Evolutionary conservation across 2,888 invertebrate genomes (phyloP).

Genomic region (Parapristionchus giblindavisi): DNA sequence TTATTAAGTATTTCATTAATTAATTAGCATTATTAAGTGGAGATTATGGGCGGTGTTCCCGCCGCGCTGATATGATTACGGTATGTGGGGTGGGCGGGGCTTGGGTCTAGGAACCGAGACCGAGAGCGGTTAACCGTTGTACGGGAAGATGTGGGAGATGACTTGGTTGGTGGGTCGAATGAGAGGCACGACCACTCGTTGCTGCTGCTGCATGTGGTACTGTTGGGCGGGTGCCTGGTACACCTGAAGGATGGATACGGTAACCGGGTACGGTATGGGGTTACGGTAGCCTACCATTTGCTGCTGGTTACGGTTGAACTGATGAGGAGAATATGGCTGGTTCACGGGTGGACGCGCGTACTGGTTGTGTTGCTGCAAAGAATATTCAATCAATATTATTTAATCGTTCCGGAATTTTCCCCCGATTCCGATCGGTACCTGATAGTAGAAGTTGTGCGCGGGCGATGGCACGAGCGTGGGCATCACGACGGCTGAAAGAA

Average conservation of each 20-base stretch:
- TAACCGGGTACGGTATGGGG: too few relatives aligned
- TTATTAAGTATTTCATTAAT: background rate
- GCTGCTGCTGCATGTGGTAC: too few relatives aligned
- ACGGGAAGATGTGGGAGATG: slow-evolving; percentile 24
- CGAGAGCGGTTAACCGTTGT: slow-evolving; percentile 27
- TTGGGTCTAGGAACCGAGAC: background rate
- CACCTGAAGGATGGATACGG: too few relatives aligned
- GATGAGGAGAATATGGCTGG: background rate
- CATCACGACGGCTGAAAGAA: slow-evolving; percentile 24
- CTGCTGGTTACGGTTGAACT: background rate
- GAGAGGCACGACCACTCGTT: background rate
- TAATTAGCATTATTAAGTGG: background rate
- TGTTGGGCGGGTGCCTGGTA: too few relatives aligned
- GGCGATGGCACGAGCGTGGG: slow-evolving; percentile 33
- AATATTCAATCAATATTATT: too few relatives aligned
- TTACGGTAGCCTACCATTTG: too few relatives aligned
- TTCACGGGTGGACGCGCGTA: slow-evolving; percentile 16
- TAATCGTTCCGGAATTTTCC: background rate
- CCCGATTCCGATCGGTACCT: background rate
- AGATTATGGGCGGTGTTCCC: background rate
- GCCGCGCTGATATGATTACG: background rate
- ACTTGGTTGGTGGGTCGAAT: background rate
- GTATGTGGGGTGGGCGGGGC: too few relatives aligned
- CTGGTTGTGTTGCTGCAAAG: too few relatives aligned
- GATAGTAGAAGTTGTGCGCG: slow-evolving; percentile 27